Conservation (phyloP, 2,888 invertebrate species). For the Hyles lineata region DNA sequence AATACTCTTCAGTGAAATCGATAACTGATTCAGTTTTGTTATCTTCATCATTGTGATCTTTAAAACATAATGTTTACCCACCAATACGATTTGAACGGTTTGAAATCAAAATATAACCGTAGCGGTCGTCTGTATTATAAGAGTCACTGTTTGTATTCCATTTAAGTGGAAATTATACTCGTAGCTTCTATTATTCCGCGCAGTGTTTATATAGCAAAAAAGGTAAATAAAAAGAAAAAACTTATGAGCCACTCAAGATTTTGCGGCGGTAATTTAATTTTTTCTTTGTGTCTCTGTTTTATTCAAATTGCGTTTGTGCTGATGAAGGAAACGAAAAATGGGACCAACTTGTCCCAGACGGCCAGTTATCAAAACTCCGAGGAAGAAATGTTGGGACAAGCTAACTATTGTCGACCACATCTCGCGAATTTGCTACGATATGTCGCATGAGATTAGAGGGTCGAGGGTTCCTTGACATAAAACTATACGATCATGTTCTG, state of each 20-base stretch:
- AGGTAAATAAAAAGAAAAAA: conserved; percentile 35
- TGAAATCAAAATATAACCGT: neutral
- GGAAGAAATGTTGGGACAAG: neutral
- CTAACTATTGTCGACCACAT: conserved; percentile 14
- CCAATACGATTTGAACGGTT: neutral
- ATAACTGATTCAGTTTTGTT: too few relatives aligned
- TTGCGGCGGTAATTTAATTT: conserved; percentile 49
- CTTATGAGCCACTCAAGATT: conserved; percentile 38
- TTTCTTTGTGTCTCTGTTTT: conserved; percentile 43
- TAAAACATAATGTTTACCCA: neutral
- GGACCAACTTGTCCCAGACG: neutral
- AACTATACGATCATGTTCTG: conserved; percentile 13
- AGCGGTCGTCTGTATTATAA: neutral
- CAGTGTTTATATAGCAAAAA: conserved; percentile 36
- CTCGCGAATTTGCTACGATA: neutral
- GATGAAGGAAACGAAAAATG: conserved; percentile 37
- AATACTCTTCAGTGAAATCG: too few relatives aligned
- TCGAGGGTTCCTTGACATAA: conserved; percentile 9
- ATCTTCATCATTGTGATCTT: too few relatives aligned
- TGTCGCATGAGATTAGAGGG: conserved; percentile 14
- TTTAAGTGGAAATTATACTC: conserved; percentile 2
- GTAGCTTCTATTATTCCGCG: neutral
- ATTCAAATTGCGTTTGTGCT: conserved; percentile 43
- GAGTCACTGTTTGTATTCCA: neutral
- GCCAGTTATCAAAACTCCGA: conserved; percentile 2